Conservation (phyloP, 2,888 invertebrate species). For the Ophioninae sp. region DNA sequence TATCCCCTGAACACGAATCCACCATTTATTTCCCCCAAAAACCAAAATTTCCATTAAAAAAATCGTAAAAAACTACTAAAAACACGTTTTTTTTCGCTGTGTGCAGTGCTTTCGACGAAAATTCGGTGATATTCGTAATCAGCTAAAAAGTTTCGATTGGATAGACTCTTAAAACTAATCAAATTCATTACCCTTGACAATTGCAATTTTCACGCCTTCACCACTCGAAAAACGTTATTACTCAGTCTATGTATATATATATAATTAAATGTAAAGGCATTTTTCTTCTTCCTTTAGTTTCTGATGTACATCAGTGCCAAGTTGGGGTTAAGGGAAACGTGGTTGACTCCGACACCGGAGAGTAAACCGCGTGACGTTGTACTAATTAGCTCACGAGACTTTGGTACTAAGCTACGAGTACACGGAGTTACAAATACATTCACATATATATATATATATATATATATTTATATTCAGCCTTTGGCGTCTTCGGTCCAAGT, state of each 20-base stretch:
- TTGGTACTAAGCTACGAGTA: slow-evolving; percentile 34
- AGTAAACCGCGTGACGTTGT: slow-evolving; percentile 54
- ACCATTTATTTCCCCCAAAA: no score
- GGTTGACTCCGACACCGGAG: slow-evolving; percentile 27
- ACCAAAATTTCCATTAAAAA: no score
- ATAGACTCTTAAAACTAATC: no score
- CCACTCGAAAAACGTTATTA: no score
- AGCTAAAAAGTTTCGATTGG: no score
- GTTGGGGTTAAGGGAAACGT: slow-evolving; percentile 18
- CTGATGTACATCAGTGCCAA: background rate
- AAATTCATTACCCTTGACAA: no score
- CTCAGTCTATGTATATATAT: background rate
- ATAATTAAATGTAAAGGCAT: background rate
- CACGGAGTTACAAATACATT: background rate
- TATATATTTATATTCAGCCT: slow-evolving; percentile 34
- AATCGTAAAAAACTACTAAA: no score
- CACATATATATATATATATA: slow-evolving; percentile 1
- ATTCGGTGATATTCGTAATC: no score
- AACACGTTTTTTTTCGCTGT: no score
- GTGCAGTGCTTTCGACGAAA: no score
- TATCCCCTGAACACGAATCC: no score
- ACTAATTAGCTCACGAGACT: slow-evolving; percentile 57
- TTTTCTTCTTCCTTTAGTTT: background rate
- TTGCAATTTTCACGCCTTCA: no score
- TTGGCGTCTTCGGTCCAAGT: slow-evolving; percentile 44